Evolutionary conservation across 2,888 invertebrate genomes (phyloP), one percentile per base, ranked within the genome.

Genomic region (Pyrrhia umbra): DNA sequence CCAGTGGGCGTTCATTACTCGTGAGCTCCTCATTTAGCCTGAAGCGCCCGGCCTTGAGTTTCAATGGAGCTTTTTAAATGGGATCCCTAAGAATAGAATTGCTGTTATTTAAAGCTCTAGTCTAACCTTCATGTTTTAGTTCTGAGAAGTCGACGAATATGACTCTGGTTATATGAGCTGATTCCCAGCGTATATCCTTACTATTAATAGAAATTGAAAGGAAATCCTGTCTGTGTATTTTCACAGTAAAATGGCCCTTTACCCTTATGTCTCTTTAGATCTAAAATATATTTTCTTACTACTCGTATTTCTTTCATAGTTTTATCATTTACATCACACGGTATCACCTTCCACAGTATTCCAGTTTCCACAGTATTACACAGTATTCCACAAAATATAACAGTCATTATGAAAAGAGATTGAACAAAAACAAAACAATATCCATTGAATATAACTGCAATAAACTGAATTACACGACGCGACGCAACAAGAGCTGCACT

Each of bases 31-130:
- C 76, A 79, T 69, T 70, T 2, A 1, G 71, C 79, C 59, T 23
- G 42, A 15, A 45, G 79, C 70, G 18, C 1, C n/a, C 16, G 21
- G 34, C 61, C 49, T 68, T 59, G 46, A 15, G 52, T 56, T 79
- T 59, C 65, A 69, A 79, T 70, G 54, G 59, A 16, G 59, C 56
- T 46, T 70, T 75, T 75, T 55, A 65, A 78, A 79, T 56, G 45
- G 59, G n/a, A 39, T 34, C n/a, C 16, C 59, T 49, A 49, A 58
- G 62, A 60, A 57, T 63, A 60, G 50, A 51, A 47, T 47, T 21
- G 39, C 37, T 64, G 34, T 52, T 56, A 40, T 57, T 58, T 21
- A 21, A 25, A 27, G 30, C 18, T 5, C 8, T 20, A 8, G 16
- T 40, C 18, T 65, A 21, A 30, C 37, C 37, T 37, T 15, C 30